Base-by-base conservation (phyloP, 1,140 invertebrate species). In the Wiebesia pumilae region DNA sequence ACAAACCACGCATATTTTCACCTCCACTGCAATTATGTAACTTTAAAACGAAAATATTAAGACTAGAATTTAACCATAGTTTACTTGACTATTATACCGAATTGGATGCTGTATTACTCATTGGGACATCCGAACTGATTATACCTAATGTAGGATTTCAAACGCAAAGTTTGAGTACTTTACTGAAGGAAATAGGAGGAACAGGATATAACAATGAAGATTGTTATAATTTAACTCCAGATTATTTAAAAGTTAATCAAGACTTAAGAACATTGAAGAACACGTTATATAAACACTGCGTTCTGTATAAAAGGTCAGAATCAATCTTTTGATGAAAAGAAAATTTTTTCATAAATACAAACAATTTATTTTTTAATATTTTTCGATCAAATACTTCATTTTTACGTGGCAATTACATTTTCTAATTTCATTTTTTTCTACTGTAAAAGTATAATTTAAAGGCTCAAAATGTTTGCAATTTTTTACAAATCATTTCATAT, bases 11-110 rank as follows among this genome's bases (percentile, higher is more conserved):
- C 88, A 96, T 97, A 90, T 98, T 98, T 93, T 96, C 96, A 65
- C 97, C 97, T 33, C 93, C 95, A 24, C 94, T 98, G 47, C 88
- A 90, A 14, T 67, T 90, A 3, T 94, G 93, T 85, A 91, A 90
- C 51, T 94, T 94, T 83, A 94, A 93, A 88, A 94, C 92, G 43
- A 93, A 92, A 90, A 90, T 89, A 30, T 83, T 94, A 80, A 92
- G 93, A 90, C 93, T 99, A 82, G 98, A 99, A 92, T 97, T 99
- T 89, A 97, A 97, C 93, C 97, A 97, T 90, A 95, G 94, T 67
- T 93, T 95, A 81, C 94, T 98, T 33, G 95, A 97, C 69, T 98
- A 98, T 92, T 98, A 98, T 89, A 97, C 97, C n/a, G 97, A 98
- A 90, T 93, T 98, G 30, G 98, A 99, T 94, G 97, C 97, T 82